These are phyloP conservation scores for Pseudotriccus pelzelni DNA, from an alignment of 2,797 vertebrate genomes.

Conservation along the genomic window DNA sequence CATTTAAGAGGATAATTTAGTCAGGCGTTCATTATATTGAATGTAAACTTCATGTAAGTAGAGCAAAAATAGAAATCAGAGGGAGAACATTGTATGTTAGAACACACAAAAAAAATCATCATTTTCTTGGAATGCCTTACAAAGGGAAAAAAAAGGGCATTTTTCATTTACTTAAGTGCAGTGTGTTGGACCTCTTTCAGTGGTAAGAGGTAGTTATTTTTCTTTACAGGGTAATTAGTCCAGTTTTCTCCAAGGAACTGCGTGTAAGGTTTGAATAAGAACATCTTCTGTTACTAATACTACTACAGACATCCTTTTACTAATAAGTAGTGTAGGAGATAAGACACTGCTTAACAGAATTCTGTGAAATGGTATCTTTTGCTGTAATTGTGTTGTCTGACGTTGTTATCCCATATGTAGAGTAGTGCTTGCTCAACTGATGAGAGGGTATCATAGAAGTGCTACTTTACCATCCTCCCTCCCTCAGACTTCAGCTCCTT, in stretches of 20 bases:
- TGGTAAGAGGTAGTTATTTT: not conserved
- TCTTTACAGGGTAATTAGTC: slow-evolving; percentile 7
- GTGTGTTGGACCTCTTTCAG: not conserved
- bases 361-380: not conserved
- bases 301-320: not conserved
- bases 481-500: not conserved
- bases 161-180: not conserved
- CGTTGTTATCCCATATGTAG: fast-evolving
- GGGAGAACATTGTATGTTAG: not conserved
- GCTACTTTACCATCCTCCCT: not conserved
- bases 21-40: not conserved
- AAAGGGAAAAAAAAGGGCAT: not conserved
- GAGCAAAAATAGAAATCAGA: not conserved
- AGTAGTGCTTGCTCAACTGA: not conserved
- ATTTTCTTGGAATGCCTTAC: not conserved
- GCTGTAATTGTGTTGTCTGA: not conserved
- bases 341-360: not conserved
- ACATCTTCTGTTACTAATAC: not conserved
- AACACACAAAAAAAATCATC: not conserved
- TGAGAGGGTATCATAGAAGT: not conserved
- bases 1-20: not conserved
- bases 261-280: not conserved
- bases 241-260: not conserved
- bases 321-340: not conserved
- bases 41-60: not conserved